Conservation (phyloP, 2,113 vertebrate genomes). For the Romanogobio albipinnatus region DNA sequence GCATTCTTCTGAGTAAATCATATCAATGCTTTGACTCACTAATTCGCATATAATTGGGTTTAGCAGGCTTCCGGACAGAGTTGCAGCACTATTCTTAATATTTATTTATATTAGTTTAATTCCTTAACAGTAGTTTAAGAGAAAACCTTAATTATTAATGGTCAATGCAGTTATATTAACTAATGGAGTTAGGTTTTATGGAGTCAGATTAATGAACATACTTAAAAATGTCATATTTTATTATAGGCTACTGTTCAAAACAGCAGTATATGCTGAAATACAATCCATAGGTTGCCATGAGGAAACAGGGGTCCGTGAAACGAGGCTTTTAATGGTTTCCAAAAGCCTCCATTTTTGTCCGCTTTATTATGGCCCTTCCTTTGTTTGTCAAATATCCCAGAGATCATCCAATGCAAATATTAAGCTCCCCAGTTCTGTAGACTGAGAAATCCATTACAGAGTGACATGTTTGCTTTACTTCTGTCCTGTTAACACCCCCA, state of each 20-base stretch:
- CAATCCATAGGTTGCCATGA: not conserved
- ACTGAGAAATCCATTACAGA: conserved; percentile 39
- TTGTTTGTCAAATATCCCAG: conserved; percentile 43
- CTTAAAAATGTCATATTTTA: not conserved
- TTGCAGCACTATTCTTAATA: not conserved
- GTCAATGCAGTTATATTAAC: not conserved
- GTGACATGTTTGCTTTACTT: conserved; percentile 47
- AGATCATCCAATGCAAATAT: conserved; percentile 41
- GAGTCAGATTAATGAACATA: conserved; percentile 1
- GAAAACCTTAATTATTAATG: not conserved
- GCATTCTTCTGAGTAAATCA: not conserved
- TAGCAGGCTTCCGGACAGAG: not conserved
- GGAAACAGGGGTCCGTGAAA: not conserved
- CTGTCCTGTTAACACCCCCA: not conserved
- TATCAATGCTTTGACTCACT: not conserved
- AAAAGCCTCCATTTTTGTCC: conserved; percentile 14
- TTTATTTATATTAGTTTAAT: not conserved
- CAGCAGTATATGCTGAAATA: not conserved
- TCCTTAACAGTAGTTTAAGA: not conserved
- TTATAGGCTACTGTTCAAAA: not conserved
- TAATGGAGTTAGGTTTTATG: not conserved
- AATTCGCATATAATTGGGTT: conserved; percentile 11
- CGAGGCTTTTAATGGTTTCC: not conserved
- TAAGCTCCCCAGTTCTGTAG: conserved; percentile 6
- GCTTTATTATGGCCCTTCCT: not conserved